phyloP scores from a whole-genome alignment of 2,888 invertebrate species.

The Abrostola triplasia region DNA sequence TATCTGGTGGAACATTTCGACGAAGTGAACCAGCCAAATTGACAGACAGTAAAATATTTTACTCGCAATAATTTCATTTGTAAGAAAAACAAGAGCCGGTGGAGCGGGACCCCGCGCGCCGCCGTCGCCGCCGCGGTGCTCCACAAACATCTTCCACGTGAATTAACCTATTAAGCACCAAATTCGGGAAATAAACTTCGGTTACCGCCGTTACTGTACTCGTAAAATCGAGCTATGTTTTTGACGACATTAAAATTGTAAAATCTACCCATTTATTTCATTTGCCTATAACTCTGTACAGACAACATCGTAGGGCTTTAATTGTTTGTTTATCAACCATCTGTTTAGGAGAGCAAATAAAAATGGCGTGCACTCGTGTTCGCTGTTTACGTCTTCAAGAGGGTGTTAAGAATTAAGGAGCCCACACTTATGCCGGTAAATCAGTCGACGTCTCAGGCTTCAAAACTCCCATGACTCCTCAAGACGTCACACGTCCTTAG shows the following conservation, averaged over 20 bases:
- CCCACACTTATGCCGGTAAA: conserved; percentile 43
- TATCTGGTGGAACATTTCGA: conserved; percentile 79
- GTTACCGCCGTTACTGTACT: conserved; percentile 58
- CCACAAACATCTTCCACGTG: conserved; percentile 82
- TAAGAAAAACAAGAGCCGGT: conserved; percentile 81
- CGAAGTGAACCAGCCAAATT: conserved; percentile 79
- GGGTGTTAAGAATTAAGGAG: conserved; percentile 35
- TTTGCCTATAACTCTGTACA: conserved; percentile 34
- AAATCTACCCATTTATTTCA: conserved; percentile 36
- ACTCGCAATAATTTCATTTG: conserved; percentile 87
- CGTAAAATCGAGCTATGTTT: conserved; percentile 72
- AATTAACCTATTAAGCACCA: conserved; percentile 85
- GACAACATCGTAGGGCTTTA: conserved; percentile 19
- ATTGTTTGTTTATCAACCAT: conserved; percentile 33
- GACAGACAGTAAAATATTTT: conserved; percentile 88
- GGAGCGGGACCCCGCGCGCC: conserved; percentile 33
- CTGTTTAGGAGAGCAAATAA: conserved; percentile 22
- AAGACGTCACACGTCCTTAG: conserved; percentile 52
- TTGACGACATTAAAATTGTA: conserved; percentile 59
- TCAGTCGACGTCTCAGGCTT: conserved; percentile 36
- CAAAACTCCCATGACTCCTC: conserved; percentile 45
- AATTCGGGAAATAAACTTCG: conserved; percentile 80
- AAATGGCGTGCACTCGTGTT: conserved; percentile 22
- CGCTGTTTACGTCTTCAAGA: conserved; percentile 32
- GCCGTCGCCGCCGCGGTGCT: conserved; percentile 59